phyloP scores from a whole-genome alignment of 2,113 vertebrate species.

The Phasianus colchicus region DNA sequence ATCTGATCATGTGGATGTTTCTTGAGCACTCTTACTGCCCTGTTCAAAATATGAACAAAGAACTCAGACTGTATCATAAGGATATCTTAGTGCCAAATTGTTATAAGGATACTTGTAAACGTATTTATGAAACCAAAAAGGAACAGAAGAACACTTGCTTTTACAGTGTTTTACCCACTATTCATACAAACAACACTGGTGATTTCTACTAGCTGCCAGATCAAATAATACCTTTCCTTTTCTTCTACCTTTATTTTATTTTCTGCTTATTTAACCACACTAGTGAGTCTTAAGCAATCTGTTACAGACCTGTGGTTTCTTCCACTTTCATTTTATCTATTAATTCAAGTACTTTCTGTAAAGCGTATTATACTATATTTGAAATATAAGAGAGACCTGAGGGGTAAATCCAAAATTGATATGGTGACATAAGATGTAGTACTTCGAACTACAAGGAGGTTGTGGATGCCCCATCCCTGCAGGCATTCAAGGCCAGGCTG shows the following conservation, averaged over 20 bases:
- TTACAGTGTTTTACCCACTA: not conserved
- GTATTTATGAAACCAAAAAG: not conserved
- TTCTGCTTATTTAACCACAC: conserved; percentile 1
- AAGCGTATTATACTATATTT: not conserved
- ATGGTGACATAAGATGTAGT: not conserved
- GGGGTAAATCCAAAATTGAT: not conserved
- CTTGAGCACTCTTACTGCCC: not conserved
- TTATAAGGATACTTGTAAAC: not conserved
- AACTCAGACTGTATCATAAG: not conserved
- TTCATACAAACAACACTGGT: not conserved
- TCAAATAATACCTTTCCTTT: not conserved
- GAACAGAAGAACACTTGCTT: not conserved
- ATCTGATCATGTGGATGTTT: not conserved
- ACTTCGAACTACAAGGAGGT: not conserved
- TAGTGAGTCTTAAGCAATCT: not conserved
- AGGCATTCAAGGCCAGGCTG: too few relatives aligned
- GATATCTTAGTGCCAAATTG: not conserved
- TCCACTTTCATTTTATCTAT: not conserved
- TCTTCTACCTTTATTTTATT: not conserved
- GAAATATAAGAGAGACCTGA: not conserved
- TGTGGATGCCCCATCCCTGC: too few relatives aligned
- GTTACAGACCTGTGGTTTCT: not conserved
- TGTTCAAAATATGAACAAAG: not conserved
- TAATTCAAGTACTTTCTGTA: not conserved
- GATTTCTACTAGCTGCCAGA: not conserved